Evolutionary conservation across 1,140 invertebrate genomes (phyloP), one percentile per base, ranked within the genome.

Genomic region (Drosophila serrata): DNA sequence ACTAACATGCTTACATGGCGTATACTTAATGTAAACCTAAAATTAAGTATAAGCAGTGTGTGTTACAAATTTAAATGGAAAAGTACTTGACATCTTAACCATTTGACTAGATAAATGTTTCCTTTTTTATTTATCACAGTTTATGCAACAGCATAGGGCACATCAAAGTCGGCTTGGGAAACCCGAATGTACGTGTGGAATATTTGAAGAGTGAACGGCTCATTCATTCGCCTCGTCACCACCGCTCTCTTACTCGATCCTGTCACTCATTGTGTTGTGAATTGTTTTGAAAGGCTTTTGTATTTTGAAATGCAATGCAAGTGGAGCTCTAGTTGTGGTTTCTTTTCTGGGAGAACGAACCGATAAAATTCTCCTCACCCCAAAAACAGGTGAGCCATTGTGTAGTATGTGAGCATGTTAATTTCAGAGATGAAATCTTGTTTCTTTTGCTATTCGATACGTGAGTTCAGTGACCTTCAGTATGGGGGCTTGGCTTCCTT

Each of bases 271-370:
- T 73, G 59, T 72, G 45, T 24, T 58, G 43, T 56, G 49, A 58
- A 56, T 75, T 40, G 51, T 78, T 49, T 39, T 49, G 43, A 64
- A 72, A 76, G 75, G 79, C 61, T 74, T 79, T 79, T 79, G 76
- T 80, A 39, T 46, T 74, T 68, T 19, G 60, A 22, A 33, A 75
- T 72, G 55, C 64, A 63, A 31, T 45, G 48, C 51, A 55, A 58
- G 51, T 63, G 68, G 53, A 82, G 77, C 57, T 40, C 57, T 33
- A 68, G 45, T 15, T 82, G 68, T 46, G 75, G 79, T 48, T 45
- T 43, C 51, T 49, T 68, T 75, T 56, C 53, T 56, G 29, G 17
- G 17, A 40, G 56, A 57, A 43, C 12, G 45, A n/a, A 40, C 29
- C 42, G 42, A 24, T 58, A n/a, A 19, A 63, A 42, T 48, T 11